Percentiles rank a stretch among this genome's conserved stretches.
These are phyloP conservation scores for Eupithecia insigniata DNA, from an alignment of 2,888 invertebrate genomes.

Conservation along the genomic window DNA sequence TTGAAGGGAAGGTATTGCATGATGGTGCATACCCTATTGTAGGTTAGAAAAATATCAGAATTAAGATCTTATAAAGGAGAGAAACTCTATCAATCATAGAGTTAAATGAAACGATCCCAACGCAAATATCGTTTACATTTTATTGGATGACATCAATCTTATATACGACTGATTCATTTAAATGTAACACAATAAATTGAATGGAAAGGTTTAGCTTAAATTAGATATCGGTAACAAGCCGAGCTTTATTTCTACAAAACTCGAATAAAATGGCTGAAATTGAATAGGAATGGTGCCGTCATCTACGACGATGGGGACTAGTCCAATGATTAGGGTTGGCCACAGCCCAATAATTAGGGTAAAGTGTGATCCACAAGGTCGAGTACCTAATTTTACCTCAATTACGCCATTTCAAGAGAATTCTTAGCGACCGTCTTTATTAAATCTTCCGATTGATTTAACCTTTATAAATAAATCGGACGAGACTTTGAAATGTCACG, in stretches of 20 bases:
- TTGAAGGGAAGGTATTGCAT: not conserved
- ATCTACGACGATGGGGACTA: slow-evolving; percentile 35
- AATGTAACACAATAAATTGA: not conserved
- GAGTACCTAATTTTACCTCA: slow-evolving; percentile 48
- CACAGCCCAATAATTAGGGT: slow-evolving; percentile 52
- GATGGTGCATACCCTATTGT: too few relatives aligned
- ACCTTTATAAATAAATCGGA: slow-evolving; percentile 35
- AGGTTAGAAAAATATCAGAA: not conserved
- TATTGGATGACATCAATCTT: not conserved
- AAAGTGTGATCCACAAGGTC: slow-evolving; percentile 49
- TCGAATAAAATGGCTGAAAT: slow-evolving; percentile 29
- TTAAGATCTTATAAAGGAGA: not conserved
- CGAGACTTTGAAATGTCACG: slow-evolving; percentile 24
- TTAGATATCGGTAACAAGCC: not conserved
- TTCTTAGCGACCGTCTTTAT: slow-evolving; percentile 37
- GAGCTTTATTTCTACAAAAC: slow-evolving; percentile 12
- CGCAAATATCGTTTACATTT: not conserved
- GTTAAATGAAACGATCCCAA: not conserved
- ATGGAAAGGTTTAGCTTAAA: not conserved
- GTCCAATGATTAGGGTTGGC: slow-evolving; percentile 44
- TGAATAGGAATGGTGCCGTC: slow-evolving; percentile 36
- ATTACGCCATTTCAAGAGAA: slow-evolving; percentile 45
- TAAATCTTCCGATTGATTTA: slow-evolving; percentile 41
- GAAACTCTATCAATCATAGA: not conserved
- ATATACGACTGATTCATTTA: not conserved